Base-by-base conservation (phyloP, 2,113 vertebrate species). In the Nothobranchius furzeri region DNA sequence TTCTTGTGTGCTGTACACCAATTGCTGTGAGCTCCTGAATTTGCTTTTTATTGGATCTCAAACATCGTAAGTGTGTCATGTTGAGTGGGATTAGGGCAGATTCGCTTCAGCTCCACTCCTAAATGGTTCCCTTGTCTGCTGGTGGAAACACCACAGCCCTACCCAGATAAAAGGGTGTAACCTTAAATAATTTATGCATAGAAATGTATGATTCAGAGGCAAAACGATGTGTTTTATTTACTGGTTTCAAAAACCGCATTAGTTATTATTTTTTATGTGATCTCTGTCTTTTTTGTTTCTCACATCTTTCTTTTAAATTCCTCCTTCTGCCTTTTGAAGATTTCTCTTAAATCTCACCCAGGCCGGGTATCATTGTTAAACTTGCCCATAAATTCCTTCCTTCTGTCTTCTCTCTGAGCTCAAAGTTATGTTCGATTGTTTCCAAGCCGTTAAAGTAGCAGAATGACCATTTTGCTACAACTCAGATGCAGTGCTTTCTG, bases 401-500 rank as follows among this genome's bases (percentile, higher is more conserved):
- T 59, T 24, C 54, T 64, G 7, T 48, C 24, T 7, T 47, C 48
- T 36, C 4, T 35, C 24, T 25, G 45, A 7, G 45, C 30, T 67
- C 25, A 46, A 43, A 42, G 0, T 58, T 49, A n/a, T 11, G 15
- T 48, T 57, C 45, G 40, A 43, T 1, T 12, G 55, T 43, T 20
- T 35, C 67, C 14, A 62, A 25, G 46, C 52, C 53, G 37, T 3
- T 11, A 49, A 45, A 20, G 43, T 63, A 43, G 50, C 51, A 17
- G 17, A 66, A 53, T 37, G 36, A 42, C 12, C 24, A 52, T 45
- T 0, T 25, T 1, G 12, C 66, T 53, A n/a, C n/a, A 6, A 49
- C 62, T 50, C 67, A 51, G 14, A 49, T 57, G 35, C 73, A 60
- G 68, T 35, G 56, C n/a, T 61, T 62, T 40, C 25, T 57, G 11